phyloP scores from a whole-genome alignment of 35 echinoderm and acorn worm species.

The Anneissia japonica region DNA sequence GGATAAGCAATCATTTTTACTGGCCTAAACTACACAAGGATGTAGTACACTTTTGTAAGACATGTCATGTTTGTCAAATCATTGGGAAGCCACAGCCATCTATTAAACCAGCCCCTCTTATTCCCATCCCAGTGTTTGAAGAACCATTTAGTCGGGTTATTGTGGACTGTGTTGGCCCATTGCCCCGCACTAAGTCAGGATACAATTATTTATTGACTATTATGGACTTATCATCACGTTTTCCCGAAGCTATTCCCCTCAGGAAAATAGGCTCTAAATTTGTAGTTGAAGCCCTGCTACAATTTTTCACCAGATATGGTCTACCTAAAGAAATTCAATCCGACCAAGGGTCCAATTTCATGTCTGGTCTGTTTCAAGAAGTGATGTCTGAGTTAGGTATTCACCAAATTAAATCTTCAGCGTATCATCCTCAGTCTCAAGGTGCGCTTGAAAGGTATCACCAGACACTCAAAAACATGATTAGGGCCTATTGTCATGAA shows the following conservation, averaged over 20 bases:
- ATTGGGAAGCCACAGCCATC: background rate
- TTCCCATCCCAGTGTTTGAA: conserved; percentile 21
- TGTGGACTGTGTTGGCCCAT: conserved; percentile 32
- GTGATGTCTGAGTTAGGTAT: conserved; percentile 1
- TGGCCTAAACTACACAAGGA: conserved; percentile 32
- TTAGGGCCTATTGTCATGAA: conserved; percentile 45
- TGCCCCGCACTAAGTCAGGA: background rate
- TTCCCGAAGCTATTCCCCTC: background rate
- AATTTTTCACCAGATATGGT: conserved; percentile 6
- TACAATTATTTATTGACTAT: conserved; percentile 31
- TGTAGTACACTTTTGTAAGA: conserved; percentile 14
- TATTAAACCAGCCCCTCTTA: conserved; percentile 29
- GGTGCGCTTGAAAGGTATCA: conserved; percentile 59
- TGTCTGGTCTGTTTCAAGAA: background rate
- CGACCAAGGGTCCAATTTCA: background rate
- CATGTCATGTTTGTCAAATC: conserved; percentile 30
- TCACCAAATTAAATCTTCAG: conserved; percentile 37
- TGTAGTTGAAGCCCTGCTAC: background rate
- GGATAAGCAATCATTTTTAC: conserved; percentile 40
- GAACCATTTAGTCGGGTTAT: conserved; percentile 37
- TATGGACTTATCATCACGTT: conserved; percentile 50
- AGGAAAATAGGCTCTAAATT: background rate
- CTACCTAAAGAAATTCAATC: background rate
- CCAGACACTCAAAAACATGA: conserved; percentile 54
- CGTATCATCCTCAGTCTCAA: conserved; percentile 58